Base-by-base conservation (phyloP, 2,113 vertebrate species). In the Ictidomys tridecemlineatus region DNA sequence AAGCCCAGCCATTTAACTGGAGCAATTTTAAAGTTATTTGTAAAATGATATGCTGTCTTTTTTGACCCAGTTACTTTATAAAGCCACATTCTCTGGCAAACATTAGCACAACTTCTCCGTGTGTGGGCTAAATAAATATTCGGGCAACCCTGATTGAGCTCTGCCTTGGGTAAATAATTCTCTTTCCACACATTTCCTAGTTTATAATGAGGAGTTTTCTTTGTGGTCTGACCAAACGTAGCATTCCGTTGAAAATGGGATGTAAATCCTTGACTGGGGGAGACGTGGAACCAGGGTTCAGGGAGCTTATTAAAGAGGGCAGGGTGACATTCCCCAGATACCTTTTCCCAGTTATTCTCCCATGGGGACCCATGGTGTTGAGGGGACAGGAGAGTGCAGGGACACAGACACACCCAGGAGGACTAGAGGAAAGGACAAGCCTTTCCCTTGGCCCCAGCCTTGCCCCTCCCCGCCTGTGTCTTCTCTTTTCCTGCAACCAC, bases 111-210 rank as follows among this genome's bases (percentile, higher is more conserved):
- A 92, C 93, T 85, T 85, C 96, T 95, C 95, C 58, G 92, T 99
- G 98, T 99, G 98, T 99, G 98, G 98, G 98, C 98, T 98, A 97
- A 98, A 97, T 96, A 98, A 97, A 98, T 98, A 95, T 58, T 96
- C 8, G 1, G 83, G 94, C 92, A 97, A 97, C 93, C 89, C 2
- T 61, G 97, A 96, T 97, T 26, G 37, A 98, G 96, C 48, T 8
- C 97, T 98, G 95, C 98, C 96, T 97, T 98, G 96, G 94, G 98
- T 98, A 97, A 98, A 97, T 98, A 94, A 94, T 93, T 98, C 97
- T 98, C 98, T 98, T 97, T 98, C 96, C 97, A 97, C 98, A 97
- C 90, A 53, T 97, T 98, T 98, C 84, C 92, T 92, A 95, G 94
- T 96, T 94, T 97, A 67, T 97, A 98, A 97, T 91, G 97, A 98